These are phyloP conservation scores for Pampusana beccarii DNA, from an alignment of 2,113 vertebrate genomes.

Conservation along the genomic window DNA sequence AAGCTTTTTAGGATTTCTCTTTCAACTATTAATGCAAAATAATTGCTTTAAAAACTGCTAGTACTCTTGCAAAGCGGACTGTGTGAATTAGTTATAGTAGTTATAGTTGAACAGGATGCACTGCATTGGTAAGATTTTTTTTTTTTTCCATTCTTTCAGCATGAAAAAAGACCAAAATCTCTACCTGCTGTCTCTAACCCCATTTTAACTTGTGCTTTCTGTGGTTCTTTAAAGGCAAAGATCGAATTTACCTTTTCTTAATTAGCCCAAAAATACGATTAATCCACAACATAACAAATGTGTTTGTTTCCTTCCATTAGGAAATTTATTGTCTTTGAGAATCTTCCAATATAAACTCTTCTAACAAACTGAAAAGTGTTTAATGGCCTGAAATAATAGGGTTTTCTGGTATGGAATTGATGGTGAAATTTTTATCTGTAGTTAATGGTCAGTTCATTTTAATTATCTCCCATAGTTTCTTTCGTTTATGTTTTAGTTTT, in stretches of 20 bases:
- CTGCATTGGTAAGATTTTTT: background rate
- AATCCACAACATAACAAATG: background rate
- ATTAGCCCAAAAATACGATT: background rate
- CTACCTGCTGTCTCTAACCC: background rate
- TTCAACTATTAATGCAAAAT: background rate
- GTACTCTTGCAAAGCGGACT: background rate
- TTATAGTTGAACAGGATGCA: background rate
- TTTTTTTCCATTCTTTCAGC: background rate
- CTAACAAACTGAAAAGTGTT: background rate
- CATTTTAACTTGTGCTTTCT: background rate
- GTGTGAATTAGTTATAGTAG: background rate
- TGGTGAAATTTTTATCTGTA: background rate
- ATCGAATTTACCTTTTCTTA: background rate
- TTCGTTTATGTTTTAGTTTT: background rate
- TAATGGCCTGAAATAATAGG: background rate
- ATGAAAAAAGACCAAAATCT: background rate
- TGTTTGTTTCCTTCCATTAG: background rate
- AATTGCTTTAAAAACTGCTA: background rate
- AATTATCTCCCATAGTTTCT: background rate
- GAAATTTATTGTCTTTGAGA: background rate
- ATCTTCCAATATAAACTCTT: background rate
- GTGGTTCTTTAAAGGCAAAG: background rate
- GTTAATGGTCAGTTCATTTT: background rate
- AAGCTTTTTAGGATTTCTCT: background rate
- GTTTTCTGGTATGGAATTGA: background rate